Percentiles rank a stretch among this genome's conserved stretches.
These are phyloP conservation scores for Venturia canescens DNA, from an alignment of 1,140 invertebrate species.

Conservation along the genomic window DNA sequence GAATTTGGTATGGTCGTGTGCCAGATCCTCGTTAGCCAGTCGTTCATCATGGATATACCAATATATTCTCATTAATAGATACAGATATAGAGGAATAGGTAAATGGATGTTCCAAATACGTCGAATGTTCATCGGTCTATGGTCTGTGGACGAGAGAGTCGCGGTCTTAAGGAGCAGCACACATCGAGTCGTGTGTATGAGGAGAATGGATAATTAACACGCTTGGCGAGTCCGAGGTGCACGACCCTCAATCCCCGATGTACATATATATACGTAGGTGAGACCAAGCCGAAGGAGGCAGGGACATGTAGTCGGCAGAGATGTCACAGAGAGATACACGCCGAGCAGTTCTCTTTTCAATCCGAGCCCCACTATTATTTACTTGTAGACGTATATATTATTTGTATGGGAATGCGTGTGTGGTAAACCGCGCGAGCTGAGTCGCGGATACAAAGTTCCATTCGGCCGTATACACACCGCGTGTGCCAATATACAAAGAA, in stretches of 20 bases:
- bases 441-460: too few relatives aligned
- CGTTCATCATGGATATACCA: not conserved
- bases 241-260: slow-evolving; percentile 23
- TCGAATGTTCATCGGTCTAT: slow-evolving; percentile 2
- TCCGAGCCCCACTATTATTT: not conserved
- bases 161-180: not conserved
- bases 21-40: slow-evolving; percentile 17
- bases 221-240: slow-evolving; percentile 34
- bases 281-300: slow-evolving; percentile 1
- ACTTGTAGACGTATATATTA: not conserved
- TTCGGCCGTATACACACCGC: too few relatives aligned
- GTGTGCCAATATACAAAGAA: too few relatives aligned
- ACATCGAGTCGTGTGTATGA: slow-evolving; percentile 23
- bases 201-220: slow-evolving; percentile 36
- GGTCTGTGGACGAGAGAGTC: not conserved
- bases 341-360: not conserved
- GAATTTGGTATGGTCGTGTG: slow-evolving; percentile 17
- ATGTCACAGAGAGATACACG: not conserved
- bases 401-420: not conserved
- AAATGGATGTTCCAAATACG: slow-evolving; percentile 5
- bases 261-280: not conserved
- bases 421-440: too few relatives aligned
- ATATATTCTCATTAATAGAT: not conserved
- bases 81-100: not conserved
- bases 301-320: slow-evolving; percentile 11